Conservation (phyloP, 2,888 invertebrate genomes). For the Quadroppia sp. region DNA sequence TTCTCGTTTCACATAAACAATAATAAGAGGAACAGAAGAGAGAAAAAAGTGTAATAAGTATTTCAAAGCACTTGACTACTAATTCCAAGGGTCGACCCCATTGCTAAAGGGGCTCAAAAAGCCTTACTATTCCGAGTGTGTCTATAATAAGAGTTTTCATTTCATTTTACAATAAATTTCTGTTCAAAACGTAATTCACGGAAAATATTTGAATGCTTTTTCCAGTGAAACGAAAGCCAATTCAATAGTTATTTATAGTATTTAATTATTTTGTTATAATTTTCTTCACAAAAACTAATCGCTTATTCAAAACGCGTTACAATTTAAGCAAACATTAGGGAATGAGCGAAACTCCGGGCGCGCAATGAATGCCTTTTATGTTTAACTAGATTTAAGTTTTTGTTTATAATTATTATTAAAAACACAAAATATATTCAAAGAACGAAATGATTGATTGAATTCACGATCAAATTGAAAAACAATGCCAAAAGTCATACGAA, state of each 20-base stretch:
- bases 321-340: slow-evolving; percentile 1
- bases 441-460: background rate
- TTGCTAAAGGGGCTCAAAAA: too few species aligned
- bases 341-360: background rate
- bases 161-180: background rate
- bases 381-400: too few species aligned
- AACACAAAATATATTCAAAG: background rate
- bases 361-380: background rate
- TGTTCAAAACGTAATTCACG: background rate
- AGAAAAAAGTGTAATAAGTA: too few species aligned
- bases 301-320: slow-evolving; percentile 7
- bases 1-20: too few species aligned
- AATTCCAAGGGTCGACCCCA: too few species aligned
- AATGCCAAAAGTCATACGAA: background rate
- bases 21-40: too few species aligned
- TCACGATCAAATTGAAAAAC: background rate
- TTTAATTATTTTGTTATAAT: background rate
- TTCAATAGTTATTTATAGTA: too few species aligned
- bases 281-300: background rate
- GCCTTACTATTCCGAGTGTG: too few species aligned
- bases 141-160: too few species aligned
- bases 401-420: too few species aligned
- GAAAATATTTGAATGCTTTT: background rate
- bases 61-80: too few species aligned
- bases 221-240: background rate